Evolutionary conservation across 2,888 invertebrate genomes (phyloP).

Genomic region (Himalopsyche japonica): DNA sequence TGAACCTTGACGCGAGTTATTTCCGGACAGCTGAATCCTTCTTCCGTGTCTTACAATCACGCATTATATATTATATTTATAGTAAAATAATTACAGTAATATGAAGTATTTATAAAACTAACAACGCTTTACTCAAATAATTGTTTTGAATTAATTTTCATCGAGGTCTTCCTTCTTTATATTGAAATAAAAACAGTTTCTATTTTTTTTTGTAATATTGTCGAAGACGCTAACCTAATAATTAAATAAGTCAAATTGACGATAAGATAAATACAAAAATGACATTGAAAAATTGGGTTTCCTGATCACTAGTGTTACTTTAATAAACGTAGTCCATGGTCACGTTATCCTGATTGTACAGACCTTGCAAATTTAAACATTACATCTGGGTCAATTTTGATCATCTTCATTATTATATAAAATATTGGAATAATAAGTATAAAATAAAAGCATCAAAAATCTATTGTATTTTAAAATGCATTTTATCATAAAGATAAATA

Average conservation of each 20-base stretch:
- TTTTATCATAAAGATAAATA: no score
- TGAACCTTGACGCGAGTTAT: neutral
- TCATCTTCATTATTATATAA: no score
- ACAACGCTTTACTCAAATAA: neutral
- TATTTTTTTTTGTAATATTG: neutral
- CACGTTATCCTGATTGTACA: neutral
- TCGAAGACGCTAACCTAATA: neutral
- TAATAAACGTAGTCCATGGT: neutral
- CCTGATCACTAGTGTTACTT: neutral
- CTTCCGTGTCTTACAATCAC: neutral
- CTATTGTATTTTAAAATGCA: no score
- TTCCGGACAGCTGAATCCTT: neutral
- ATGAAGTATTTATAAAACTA: no score
- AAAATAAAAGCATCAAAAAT: no score
- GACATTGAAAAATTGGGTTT: neutral
- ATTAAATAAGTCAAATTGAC: neutral
- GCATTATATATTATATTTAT: neutral
- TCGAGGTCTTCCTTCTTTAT: neutral
- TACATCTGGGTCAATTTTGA: no score
- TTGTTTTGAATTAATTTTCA: neutral
- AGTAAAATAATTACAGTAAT: neutral
- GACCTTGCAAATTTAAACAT: neutral
- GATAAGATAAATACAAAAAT: neutral
- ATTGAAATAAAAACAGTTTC: no score
- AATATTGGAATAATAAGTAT: no score